Conservation (phyloP, 1,140 invertebrate genomes). For the Phthorimaea operculella region DNA sequence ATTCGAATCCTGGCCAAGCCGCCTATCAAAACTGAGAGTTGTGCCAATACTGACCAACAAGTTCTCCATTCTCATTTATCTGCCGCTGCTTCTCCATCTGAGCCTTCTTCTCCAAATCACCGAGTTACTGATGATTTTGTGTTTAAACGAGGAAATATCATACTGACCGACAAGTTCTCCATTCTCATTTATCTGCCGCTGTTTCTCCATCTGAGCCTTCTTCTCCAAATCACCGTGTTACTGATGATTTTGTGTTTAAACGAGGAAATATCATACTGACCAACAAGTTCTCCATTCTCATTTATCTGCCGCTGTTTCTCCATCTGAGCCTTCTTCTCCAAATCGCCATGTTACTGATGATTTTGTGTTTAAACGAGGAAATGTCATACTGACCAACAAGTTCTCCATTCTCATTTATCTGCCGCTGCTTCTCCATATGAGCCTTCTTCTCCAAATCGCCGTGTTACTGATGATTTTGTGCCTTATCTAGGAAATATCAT, state of each 20-base stretch:
- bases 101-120: conserved; percentile 93
- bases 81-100: conserved; percentile 90
- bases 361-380: conserved; percentile 67
- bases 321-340: conserved; percentile 94
- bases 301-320: conserved; percentile 85
- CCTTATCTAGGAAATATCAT: too few species aligned
- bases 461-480: too few species aligned
- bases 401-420: conserved; percentile 79
- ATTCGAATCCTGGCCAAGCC: too few species aligned
- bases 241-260: too few species aligned
- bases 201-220: conserved; percentile 93
- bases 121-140: conserved; percentile 93
- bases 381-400: conserved; percentile 66
- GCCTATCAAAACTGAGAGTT: too few species aligned
- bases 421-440: conserved; percentile 89
- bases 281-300: conserved; percentile 75
- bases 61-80: conserved; percentile 78
- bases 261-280: too few species aligned
- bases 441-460: conserved; percentile 96
- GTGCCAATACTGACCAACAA: conserved; percentile 61
- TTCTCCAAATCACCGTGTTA: too few species aligned
- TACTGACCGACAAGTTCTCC: conserved; percentile 70
- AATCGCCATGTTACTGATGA: conserved; percentile 94
- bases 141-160: too few species aligned
- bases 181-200: conserved; percentile 81